Conservation (phyloP, 2,888 invertebrate species). For the Drosophila testacea region DNA sequence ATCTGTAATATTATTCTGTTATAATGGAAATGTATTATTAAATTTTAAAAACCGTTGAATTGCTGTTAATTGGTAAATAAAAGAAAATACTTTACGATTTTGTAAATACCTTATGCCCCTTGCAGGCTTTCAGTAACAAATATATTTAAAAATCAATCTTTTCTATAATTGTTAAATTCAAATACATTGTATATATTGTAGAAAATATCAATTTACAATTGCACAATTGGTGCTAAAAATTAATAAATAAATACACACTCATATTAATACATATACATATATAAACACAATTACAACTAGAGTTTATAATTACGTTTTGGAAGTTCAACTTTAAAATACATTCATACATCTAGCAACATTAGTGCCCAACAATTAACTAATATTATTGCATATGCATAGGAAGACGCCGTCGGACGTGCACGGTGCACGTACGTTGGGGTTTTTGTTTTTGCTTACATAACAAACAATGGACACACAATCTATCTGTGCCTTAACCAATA, state of each 20-base stretch:
- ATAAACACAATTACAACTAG: conserved; percentile 60
- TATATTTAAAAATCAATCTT: conserved; percentile 26
- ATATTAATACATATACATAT: conserved; percentile 28
- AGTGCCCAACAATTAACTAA: conserved; percentile 59
- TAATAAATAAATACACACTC: conserved; percentile 66
- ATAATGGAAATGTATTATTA: not conserved
- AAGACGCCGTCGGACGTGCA: conserved; percentile 73
- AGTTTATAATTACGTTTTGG: conserved; percentile 65
- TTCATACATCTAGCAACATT: conserved; percentile 34
- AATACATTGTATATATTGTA: conserved; percentile 48
- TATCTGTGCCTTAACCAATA: conserved; percentile 28
- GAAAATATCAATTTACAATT: conserved; percentile 67
- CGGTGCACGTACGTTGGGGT: conserved; percentile 8
- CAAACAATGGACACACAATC: conserved; percentile 8
- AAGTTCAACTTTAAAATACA: conserved; percentile 76
- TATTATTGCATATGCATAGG: conserved; percentile 82
- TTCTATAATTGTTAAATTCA: conserved; percentile 23
- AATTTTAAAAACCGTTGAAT: no score
- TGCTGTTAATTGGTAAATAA: not conserved
- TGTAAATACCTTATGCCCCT: not conserved
- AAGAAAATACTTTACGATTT: not conserved
- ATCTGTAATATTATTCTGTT: no score
- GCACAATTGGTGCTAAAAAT: conserved; percentile 68
- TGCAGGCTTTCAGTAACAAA: conserved; percentile 5
- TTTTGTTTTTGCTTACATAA: not conserved